These are phyloP conservation scores for Probosciger aterrimus DNA, from an alignment of 2,113 vertebrate genomes.

Conservation along the genomic window DNA sequence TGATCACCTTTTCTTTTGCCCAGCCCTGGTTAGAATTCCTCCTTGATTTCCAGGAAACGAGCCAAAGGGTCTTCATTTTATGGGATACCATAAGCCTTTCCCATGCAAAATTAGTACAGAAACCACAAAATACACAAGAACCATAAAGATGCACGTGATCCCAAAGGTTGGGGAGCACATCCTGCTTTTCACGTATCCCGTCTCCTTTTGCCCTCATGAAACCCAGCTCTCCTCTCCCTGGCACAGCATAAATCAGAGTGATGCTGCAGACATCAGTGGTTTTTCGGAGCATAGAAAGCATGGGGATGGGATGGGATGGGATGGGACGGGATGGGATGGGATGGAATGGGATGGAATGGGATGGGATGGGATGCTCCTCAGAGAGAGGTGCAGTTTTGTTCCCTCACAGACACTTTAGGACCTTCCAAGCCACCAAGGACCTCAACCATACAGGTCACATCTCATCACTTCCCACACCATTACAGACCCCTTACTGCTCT, in stretches of 20 bases:
- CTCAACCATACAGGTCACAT: background rate
- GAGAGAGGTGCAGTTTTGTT: background rate
- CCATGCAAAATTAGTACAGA: background rate
- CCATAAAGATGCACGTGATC: fast-evolving
- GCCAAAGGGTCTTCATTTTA: background rate
- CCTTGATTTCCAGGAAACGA: background rate
- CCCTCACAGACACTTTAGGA: background rate
- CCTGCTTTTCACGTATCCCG: background rate
- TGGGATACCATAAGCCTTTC: background rate
- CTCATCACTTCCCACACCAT: background rate
- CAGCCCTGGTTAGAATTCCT: background rate
- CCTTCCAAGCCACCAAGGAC: background rate
- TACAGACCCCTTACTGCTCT: background rate
- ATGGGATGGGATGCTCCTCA: background rate
- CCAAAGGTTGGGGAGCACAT: background rate
- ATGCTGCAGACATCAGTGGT: fast-evolving
- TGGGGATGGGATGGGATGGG: background rate
- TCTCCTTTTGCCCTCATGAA: background rate
- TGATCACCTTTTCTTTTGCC: background rate
- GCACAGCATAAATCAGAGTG: fast-evolving
- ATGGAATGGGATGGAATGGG: background rate
- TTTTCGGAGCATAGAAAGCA: fast-evolving
- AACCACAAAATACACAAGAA: background rate
- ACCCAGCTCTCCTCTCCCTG: background rate
- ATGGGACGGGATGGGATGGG: too few species aligned